These are phyloP conservation scores for Centrocercus urophasianus DNA, from an alignment of 2,113 vertebrate species.

Conservation along the genomic window DNA sequence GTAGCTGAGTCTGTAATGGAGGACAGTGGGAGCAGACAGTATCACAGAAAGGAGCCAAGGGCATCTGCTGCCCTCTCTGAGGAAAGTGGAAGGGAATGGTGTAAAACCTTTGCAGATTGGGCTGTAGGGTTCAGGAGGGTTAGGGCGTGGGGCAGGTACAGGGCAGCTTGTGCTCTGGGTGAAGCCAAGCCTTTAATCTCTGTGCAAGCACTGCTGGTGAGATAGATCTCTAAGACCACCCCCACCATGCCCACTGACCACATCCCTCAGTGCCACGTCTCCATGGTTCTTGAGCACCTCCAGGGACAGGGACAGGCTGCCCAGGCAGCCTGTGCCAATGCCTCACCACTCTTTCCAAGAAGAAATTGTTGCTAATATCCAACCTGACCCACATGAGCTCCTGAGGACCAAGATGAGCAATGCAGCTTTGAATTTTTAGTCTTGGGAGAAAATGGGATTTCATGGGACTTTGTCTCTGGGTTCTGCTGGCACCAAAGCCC, in stretches of 20 bases:
- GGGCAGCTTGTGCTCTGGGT: background rate
- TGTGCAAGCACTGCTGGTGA: background rate
- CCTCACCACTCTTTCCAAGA: no score
- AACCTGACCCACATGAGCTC: no score
- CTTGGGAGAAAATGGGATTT: background rate
- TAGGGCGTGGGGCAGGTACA: accelerated
- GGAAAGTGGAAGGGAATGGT: background rate
- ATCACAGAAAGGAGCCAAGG: background rate
- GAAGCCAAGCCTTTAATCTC: background rate
- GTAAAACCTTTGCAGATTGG: background rate
- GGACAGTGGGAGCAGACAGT: background rate
- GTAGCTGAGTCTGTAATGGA: background rate
- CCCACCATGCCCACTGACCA: no score
- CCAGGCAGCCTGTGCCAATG: no score
- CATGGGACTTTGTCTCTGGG: background rate
- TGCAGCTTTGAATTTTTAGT: background rate
- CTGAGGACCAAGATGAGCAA: background rate
- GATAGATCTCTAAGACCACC: background rate
- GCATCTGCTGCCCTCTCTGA: background rate
- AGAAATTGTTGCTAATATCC: no score
- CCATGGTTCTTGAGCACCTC: no score
- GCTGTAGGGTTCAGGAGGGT: background rate
- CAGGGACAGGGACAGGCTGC: no score
- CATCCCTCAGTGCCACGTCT: no score
- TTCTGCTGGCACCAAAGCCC: background rate